phyloP scores from a whole-genome alignment of 2,797 vertebrate species.

The Cichlasoma orientale region DNA sequence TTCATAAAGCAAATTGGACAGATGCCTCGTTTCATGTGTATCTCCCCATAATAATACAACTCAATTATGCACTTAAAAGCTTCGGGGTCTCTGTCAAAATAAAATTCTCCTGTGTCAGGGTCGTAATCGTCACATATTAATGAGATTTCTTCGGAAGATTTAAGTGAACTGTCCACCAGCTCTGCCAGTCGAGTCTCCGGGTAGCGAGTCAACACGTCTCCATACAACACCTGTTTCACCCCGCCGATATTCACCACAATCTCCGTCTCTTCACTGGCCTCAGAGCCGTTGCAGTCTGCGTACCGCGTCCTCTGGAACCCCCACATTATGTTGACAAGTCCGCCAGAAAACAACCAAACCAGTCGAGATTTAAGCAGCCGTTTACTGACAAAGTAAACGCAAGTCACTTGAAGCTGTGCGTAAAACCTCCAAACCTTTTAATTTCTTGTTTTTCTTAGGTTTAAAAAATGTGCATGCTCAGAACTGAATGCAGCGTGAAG shows the following conservation, averaged over 20 bases:
- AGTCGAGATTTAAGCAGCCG: background rate
- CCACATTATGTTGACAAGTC: constrained; percentile 76
- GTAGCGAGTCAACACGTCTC: constrained; percentile 87
- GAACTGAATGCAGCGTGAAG: constrained; percentile 42
- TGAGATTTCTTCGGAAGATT: constrained; percentile 85
- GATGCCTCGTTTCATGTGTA: constrained; percentile 94
- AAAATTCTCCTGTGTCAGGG: constrained; percentile 89
- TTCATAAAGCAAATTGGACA: constrained; percentile 96
- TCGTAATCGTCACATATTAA: constrained; percentile 95
- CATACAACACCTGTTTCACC: constrained; percentile 88
- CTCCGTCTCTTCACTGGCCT: constrained; percentile 84
- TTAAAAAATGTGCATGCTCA: constrained; percentile 1
- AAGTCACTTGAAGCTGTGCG: constrained; percentile 27
- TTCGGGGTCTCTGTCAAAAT: constrained; percentile 96
- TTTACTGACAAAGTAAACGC: constrained; percentile 1
- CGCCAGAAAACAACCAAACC: constrained; percentile 1
- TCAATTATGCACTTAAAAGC: constrained; percentile 93
- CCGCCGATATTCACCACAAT: constrained; percentile 95
- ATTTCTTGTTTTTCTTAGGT: background rate
- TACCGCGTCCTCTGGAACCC: constrained; percentile 78
- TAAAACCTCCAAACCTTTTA: constrained; percentile 16
- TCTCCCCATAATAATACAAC: constrained; percentile 92
- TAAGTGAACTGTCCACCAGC: constrained; percentile 81
- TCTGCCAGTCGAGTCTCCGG: constrained; percentile 92
- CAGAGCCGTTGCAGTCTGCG: constrained; percentile 80